These are phyloP conservation scores for Pantherophis vulpinus DNA, from an alignment of 2,797 vertebrate genomes.

Conservation along the genomic window DNA sequence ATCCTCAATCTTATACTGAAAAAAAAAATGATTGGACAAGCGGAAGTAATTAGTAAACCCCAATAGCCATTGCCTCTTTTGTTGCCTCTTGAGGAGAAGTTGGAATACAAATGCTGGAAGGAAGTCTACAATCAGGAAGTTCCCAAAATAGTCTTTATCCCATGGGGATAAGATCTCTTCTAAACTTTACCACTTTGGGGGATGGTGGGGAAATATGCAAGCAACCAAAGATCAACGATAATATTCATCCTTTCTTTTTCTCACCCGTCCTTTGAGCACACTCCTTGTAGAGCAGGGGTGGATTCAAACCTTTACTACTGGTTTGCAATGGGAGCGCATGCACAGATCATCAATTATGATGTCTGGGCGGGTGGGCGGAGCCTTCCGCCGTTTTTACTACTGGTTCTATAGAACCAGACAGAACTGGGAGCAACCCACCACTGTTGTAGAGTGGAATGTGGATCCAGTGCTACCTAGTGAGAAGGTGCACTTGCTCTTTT, in stretches of 20 bases:
- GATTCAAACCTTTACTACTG: no score
- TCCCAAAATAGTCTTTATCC: not conserved
- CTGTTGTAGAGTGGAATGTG: not conserved
- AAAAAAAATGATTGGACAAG: not conserved
- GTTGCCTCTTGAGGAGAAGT: not conserved
- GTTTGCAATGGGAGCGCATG: no score
- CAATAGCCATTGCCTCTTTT: not conserved
- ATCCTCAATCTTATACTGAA: not conserved
- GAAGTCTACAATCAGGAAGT: not conserved
- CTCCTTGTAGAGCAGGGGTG: not conserved
- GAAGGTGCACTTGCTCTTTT: not conserved
- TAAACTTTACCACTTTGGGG: not conserved
- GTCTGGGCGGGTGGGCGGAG: no score
- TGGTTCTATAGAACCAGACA: no score
- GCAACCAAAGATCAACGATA: not conserved
- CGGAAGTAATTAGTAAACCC: not conserved
- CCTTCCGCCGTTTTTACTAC: no score
- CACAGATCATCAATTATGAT: no score
- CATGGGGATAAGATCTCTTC: not conserved
- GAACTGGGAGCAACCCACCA: no score
- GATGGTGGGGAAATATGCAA: not conserved
- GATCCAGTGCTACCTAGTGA: not conserved
- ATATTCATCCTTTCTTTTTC: not conserved
- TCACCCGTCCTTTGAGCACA: not conserved
- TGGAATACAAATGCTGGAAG: not conserved